Conservation (phyloP, 1,140 invertebrate species). For the Anastatus disparis region DNA sequence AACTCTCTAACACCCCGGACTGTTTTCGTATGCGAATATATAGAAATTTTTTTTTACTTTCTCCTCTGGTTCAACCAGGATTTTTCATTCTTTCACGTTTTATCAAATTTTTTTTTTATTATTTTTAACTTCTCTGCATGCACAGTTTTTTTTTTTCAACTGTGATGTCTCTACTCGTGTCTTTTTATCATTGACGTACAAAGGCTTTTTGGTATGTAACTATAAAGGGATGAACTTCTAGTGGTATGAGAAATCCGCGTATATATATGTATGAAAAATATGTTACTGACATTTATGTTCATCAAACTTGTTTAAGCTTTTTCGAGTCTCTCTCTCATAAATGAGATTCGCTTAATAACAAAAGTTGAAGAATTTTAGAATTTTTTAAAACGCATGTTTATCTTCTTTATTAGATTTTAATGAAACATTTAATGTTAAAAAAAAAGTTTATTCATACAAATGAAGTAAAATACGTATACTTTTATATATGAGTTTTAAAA, state of each 20-base stretch:
- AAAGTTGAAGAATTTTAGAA: not conserved
- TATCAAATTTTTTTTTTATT: not conserved
- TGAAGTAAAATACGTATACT: too few relatives aligned
- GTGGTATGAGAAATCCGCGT: not conserved
- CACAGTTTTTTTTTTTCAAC: too few relatives aligned
- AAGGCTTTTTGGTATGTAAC: not conserved
- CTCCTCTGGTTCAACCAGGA: not conserved
- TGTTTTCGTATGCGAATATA: not conserved
- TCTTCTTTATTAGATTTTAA: too few relatives aligned
- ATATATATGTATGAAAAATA: not conserved
- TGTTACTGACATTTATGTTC: constrained; percentile 1
- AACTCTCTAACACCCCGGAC: not conserved
- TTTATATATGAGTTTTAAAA: too few relatives aligned
- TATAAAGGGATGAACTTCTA: not conserved
- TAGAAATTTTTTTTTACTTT: not conserved
- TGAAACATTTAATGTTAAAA: too few relatives aligned
- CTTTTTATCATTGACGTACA: not conserved
- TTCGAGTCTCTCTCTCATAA: too few relatives aligned
- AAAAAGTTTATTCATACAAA: too few relatives aligned
- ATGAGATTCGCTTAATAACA: not conserved
- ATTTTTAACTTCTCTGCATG: too few relatives aligned
- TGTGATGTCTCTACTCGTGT: too few relatives aligned
- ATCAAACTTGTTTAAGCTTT: too few relatives aligned
- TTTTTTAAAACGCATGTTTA: too few relatives aligned
- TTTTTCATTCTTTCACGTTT: not conserved